Evolutionary conservation across 1,140 invertebrate species (phyloP).

Genomic region (Bombus haemorrhoidalis): DNA sequence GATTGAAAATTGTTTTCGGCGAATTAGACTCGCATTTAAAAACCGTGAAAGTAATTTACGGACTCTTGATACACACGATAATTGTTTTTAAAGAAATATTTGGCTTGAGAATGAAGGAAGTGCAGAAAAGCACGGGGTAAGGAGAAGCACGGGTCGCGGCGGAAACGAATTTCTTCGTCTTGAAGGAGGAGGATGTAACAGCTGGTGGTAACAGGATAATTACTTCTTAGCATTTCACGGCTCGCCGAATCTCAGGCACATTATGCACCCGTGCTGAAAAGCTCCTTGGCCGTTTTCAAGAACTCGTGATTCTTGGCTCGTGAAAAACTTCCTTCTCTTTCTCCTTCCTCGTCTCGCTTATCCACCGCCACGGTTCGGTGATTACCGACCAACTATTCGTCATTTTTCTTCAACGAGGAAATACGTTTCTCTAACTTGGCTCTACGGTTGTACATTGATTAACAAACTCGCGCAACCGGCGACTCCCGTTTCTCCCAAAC

Average conservation of each 20-base stretch:
- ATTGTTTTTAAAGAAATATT: constrained; percentile 35
- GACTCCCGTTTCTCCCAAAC: not conserved
- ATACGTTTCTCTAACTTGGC: not conserved
- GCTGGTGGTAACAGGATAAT: constrained; percentile 61
- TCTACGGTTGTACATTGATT: constrained; percentile 1
- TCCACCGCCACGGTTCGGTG: constrained; percentile 8
- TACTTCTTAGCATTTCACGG: constrained; percentile 66
- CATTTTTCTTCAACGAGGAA: constrained; percentile 11
- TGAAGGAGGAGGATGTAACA: constrained; percentile 54
- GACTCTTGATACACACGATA: constrained; percentile 17
- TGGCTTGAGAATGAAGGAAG: too few relatives aligned
- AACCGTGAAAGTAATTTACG: constrained; percentile 2
- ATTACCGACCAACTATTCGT: constrained; percentile 16
- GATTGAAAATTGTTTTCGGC: not conserved
- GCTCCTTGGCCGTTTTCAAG: constrained; percentile 16
- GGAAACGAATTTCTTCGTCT: constrained; percentile 56
- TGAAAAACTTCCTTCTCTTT: constrained; percentile 17
- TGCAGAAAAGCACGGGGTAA: too few relatives aligned
- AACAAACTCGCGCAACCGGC: not conserved
- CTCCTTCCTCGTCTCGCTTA: not conserved
- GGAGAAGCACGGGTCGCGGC: not conserved
- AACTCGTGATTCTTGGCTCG: constrained; percentile 30
- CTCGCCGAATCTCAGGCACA: constrained; percentile 54
- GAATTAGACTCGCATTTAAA: constrained; percentile 9
- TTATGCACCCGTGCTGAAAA: constrained; percentile 51